Conservation (phyloP, 2,888 invertebrate genomes). For the Pseudanteris insignis region DNA sequence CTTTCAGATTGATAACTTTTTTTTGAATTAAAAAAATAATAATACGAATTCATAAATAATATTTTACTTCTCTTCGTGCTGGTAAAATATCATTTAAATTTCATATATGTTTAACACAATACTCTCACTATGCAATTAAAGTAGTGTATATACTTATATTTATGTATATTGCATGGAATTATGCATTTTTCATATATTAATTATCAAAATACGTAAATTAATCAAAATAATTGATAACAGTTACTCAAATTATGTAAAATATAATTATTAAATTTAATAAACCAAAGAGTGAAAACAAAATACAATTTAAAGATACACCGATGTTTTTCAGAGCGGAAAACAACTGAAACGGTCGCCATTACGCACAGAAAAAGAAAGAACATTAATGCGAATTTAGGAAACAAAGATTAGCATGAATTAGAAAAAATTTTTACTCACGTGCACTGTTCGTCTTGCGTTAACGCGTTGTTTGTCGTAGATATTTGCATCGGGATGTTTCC, state of each 20-base stretch:
- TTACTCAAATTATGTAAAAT: too few species aligned
- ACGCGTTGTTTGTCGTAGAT: constrained; percentile 36
- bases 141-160: background rate
- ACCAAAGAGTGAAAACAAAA: too few species aligned
- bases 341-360: constrained; percentile 27
- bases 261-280: too few species aligned
- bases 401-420: background rate
- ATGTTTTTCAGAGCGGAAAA: constrained; percentile 5
- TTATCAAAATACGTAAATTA: background rate
- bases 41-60: too few species aligned
- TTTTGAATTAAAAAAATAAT: too few species aligned
- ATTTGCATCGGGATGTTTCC: constrained; percentile 44
- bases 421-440: constrained; percentile 41
- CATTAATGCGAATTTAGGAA: constrained; percentile 4
- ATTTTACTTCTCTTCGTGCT: too few species aligned
- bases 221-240: background rate
- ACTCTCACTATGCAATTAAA: too few species aligned
- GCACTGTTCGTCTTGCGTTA: constrained; percentile 38
- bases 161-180: too few species aligned
- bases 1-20: too few species aligned
- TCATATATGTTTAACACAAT: too few species aligned
- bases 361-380: constrained; percentile 15
- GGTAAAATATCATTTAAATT: too few species aligned
- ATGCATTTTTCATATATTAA: too few species aligned
- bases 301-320: background rate